Conservation (phyloP, 2,888 invertebrate species). For the Lumbricus terrestris region DNA sequence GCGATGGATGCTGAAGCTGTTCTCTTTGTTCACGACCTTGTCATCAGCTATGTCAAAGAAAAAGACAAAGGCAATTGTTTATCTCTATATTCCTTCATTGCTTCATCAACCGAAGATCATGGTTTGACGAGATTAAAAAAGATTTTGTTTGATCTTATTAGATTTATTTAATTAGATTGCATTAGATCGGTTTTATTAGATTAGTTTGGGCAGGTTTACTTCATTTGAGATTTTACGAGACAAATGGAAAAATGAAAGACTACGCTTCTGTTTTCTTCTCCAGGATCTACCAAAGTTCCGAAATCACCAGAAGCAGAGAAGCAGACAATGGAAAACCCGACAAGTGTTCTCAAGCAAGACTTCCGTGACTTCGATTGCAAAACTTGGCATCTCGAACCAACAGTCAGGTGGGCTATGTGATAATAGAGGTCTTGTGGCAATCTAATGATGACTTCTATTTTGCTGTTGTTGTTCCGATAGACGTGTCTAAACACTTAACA, state of each 20-base stretch:
- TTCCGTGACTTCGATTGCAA: slow-evolving; percentile 87
- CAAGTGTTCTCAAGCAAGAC: slow-evolving; percentile 66
- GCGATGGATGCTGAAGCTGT: slow-evolving; percentile 96
- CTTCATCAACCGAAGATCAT: neutral
- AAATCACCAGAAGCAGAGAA: slow-evolving; percentile 51
- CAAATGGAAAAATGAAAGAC: neutral
- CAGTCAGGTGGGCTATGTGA: slow-evolving; percentile 45
- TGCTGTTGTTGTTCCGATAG: neutral
- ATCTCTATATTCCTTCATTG: neutral
- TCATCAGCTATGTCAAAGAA: slow-evolving; percentile 85
- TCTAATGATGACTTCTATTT: neutral
- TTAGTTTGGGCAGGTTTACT: too few species aligned
- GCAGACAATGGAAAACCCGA: slow-evolving; percentile 50
- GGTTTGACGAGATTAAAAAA: neutral
- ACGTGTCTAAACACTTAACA: too few species aligned
- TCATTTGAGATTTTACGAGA: too few species aligned
- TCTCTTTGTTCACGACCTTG: slow-evolving; percentile 93
- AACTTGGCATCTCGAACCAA: slow-evolving; percentile 92
- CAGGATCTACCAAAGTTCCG: slow-evolving; percentile 7
- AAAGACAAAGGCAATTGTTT: slow-evolving; percentile 75
- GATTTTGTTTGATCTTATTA: neutral
- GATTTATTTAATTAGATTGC: neutral
- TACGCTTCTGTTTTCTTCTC: neutral
- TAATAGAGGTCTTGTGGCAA: neutral
- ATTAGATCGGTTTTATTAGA: neutral